phyloP scores from a whole-genome alignment of 1,140 invertebrate species.

The Anoplolepis gracilipes region DNA sequence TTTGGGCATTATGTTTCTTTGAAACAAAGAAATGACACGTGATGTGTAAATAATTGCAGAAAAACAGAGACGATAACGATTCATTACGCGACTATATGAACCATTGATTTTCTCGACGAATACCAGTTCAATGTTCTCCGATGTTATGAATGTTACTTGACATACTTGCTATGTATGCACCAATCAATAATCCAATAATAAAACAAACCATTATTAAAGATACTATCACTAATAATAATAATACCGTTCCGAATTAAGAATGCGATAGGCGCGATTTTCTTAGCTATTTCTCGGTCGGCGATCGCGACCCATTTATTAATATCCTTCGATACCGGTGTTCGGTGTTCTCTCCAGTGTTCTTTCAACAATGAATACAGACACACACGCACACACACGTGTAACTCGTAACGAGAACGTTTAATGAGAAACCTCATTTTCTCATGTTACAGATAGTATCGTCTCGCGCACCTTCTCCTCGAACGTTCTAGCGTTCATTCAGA shows the following conservation, averaged over 20 bases:
- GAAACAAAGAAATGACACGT: no score
- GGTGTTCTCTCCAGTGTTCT: constrained; percentile 36
- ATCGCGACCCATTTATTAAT: constrained; percentile 52
- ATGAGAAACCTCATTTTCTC: constrained; percentile 68
- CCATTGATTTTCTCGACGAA: background rate
- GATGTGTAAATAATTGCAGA: no score
- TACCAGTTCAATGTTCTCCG: background rate
- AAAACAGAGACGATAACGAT: background rate
- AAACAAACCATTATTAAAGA: constrained; percentile 10
- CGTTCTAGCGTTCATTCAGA: constrained; percentile 39
- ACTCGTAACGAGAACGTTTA: constrained; percentile 54
- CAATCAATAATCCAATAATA: constrained; percentile 19
- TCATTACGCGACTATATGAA: background rate
- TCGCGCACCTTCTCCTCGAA: background rate
- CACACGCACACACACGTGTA: constrained; percentile 46
- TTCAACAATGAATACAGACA: constrained; percentile 41
- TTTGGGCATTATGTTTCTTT: no score
- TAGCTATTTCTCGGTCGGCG: background rate
- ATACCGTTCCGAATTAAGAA: background rate
- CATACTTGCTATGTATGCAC: background rate
- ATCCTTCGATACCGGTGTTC: constrained; percentile 46
- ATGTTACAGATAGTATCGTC: constrained; percentile 70
- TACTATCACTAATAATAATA: constrained; percentile 20
- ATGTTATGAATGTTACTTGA: background rate
- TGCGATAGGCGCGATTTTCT: constrained; percentile 15